Percentiles rank a stretch among this genome's conserved stretches.
Evolutionary conservation across 2,797 vertebrate species (phyloP).

Genomic region (Cercopithecus mitis): DNA sequence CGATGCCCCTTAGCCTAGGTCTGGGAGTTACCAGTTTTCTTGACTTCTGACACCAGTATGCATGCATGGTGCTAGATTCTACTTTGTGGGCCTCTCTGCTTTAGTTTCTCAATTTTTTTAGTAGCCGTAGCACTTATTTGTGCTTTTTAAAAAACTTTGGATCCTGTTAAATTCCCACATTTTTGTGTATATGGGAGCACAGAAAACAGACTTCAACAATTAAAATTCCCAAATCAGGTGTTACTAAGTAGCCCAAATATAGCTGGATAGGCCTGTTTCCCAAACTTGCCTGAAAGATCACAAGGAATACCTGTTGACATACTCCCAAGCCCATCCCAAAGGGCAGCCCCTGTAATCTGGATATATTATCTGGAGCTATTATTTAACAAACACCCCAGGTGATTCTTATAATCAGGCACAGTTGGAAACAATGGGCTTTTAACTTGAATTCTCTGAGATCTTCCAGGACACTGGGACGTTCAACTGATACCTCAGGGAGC

Average conservation of each 20-base stretch:
- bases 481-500: neutral
- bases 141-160: neutral
- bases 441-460: neutral
- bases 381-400: neutral
- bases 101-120: conserved; percentile 14
- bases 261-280: neutral
- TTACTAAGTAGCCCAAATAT: neutral
- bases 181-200: neutral
- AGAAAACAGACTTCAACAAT: neutral
- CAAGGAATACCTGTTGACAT: neutral
- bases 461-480: neutral
- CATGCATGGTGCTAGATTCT: neutral
- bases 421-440: neutral
- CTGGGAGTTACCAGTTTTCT: neutral
- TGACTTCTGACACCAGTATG: neutral
- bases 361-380: neutral
- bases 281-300: neutral
- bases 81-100: neutral
- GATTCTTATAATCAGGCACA: neutral
- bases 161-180: neutral
- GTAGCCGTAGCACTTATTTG: neutral
- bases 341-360: neutral
- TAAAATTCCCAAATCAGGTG: neutral
- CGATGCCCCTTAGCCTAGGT: neutral
- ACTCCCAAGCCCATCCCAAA: neutral